phyloP scores from a whole-genome alignment of 2,113 vertebrate species.

The Felis catus region DNA sequence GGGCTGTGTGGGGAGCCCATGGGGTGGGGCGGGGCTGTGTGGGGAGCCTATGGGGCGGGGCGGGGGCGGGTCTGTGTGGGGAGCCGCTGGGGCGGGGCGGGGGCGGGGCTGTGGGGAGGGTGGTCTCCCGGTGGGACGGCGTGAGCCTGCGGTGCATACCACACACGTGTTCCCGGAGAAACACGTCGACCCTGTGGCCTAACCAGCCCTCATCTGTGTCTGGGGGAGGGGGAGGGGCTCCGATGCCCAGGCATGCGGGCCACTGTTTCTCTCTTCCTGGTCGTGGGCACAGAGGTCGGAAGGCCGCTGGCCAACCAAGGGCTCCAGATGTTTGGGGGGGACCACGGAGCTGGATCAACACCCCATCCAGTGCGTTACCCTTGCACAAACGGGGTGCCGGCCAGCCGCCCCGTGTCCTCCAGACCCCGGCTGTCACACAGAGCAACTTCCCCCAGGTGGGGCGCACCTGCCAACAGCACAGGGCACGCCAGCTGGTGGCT shows the following conservation, averaged over 20 bases:
- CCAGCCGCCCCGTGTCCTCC: no score
- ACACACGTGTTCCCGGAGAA: rapidly evolving
- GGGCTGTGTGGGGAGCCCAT: no score
- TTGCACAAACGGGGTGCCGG: no score
- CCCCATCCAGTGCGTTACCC: no score
- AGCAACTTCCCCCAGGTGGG: not conserved
- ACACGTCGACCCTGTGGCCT: not conserved
- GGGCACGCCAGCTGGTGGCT: rapidly evolving
- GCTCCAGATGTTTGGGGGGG: not conserved
- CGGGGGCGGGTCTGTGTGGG: no score
- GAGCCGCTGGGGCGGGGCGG: no score
- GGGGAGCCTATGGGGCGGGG: no score
- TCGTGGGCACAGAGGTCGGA: rapidly evolving
- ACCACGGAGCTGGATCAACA: not conserved
- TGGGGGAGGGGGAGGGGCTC: no score
- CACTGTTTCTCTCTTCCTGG: not conserved
- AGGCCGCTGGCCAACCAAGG: not conserved
- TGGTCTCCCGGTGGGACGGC: rapidly evolving
- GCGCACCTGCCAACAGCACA: rapidly evolving
- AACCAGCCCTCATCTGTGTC: rapidly evolving
- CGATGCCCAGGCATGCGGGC: not conserved
- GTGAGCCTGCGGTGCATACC: rapidly evolving
- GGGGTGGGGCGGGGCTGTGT: no score
- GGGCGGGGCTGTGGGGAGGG: rapidly evolving
- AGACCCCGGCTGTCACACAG: not conserved